Base-by-base conservation (phyloP, 23 tunicate species). In the Ciona savignyi region DNA sequence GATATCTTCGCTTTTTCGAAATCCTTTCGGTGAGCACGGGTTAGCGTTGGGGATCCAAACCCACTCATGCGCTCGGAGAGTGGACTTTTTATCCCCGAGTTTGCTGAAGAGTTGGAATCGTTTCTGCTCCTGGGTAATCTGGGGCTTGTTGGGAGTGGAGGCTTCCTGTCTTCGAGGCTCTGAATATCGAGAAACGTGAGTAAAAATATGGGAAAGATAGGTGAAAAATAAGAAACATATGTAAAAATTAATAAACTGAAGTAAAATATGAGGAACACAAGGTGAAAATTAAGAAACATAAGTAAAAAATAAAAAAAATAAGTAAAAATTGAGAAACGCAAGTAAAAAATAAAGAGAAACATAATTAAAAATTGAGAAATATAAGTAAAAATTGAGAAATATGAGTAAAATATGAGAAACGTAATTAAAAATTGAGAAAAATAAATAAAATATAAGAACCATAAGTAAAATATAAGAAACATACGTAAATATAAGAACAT, bases 11-110 rank as follows among this genome's bases (percentile, higher is more conserved):
- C 9, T 15, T 42, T 42, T 42, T 42, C 56, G 9, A 15, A 9
- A 42, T 42, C 56, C 15, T 42, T 42, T 15, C 56, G 9, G 56
- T 42, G 15, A 9, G 56, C 56, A 42, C 56, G 56, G 9, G 56
- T 42, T 9, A 15, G 56, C 11, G 56, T 9, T 6, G 56, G 73
- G 51, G 73, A 69, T n/a, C 32, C 2, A 69, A 69, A 69, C 34
- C 56, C 56, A 42, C 73, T 35, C 32, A 34, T n/a, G 1, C 73
- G 51, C 28, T 81, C 85, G 19, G 78, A 73, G 1, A 63, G 33
- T 11, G 78, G 78, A 30, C 85, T 81, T 11, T 65, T 63, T 28
- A 73, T 65, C 23, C 77, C 74, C 23, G 81, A 77, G 56, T 33
- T 30, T 23, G 48, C 34, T 19, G 34, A 34, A 30, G 73, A 69